phyloP scores from a whole-genome alignment of 2,888 invertebrate genomes.

The Machimus atricapillus region DNA sequence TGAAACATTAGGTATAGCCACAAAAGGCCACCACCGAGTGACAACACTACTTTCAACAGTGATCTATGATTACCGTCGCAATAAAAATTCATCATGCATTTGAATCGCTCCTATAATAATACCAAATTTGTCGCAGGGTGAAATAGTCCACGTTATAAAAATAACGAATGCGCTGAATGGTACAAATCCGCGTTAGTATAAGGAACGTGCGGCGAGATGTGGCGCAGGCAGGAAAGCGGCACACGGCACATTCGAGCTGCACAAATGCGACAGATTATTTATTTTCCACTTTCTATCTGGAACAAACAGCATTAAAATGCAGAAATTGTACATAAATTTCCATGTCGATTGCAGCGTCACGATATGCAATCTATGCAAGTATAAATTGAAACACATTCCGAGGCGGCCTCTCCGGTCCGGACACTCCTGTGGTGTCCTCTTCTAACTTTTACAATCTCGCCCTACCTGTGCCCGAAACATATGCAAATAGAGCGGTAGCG shows the following conservation, averaged over 20 bases:
- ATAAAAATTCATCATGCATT: conserved; percentile 19
- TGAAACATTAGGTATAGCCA: not conserved
- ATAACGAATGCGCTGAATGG: not conserved
- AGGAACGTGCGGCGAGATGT: not conserved
- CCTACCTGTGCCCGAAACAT: conserved; percentile 32
- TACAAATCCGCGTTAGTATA: not conserved
- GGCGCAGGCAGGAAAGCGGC: not conserved
- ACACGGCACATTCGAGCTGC: not conserved
- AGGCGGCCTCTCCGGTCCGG: not conserved
- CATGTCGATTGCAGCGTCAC: conserved; percentile 44
- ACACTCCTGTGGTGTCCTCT: not conserved
- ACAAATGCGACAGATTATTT: conserved; percentile 29
- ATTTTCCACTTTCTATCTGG: conserved; percentile 42
- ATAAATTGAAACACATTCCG: conserved; percentile 37
- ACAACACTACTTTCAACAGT: conserved; percentile 17
- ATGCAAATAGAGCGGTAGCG: not conserved
- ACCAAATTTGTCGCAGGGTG: not conserved
- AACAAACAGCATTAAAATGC: conserved; percentile 44
- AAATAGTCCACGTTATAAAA: not conserved
- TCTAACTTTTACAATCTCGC: conserved; percentile 34
- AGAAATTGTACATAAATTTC: conserved; percentile 47
- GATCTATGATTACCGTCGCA: conserved; percentile 19
- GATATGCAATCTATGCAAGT: conserved; percentile 40
- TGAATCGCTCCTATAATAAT: conserved; percentile 4
- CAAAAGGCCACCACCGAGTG: conserved; percentile 4